A percentile compares a stretch with the other conserved stretches of the same genome.
These are phyloP conservation scores for Drosophila pseudoananassae DNA, from an alignment of 1,140 invertebrate species.

Conservation along the genomic window DNA sequence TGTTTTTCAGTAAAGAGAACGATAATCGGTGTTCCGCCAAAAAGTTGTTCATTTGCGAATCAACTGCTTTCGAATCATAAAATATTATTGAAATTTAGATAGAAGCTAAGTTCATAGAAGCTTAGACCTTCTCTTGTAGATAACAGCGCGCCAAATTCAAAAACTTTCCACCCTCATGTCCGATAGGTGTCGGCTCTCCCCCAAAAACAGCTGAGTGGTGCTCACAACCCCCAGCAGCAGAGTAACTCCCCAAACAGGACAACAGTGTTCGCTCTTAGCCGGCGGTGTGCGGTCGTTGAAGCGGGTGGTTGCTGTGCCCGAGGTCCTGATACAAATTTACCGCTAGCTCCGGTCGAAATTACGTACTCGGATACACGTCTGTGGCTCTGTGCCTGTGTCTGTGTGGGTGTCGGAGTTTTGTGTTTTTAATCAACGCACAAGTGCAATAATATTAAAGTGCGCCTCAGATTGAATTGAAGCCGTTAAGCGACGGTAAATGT, in stretches of 20 bases:
- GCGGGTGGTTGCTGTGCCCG: slow-evolving; percentile 6
- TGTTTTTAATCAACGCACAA: slow-evolving; percentile 41
- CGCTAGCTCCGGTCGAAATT: slow-evolving; percentile 30
- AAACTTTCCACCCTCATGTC: slow-evolving; percentile 8
- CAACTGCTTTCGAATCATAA: background rate
- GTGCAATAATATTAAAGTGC: slow-evolving; percentile 66
- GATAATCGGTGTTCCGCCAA: slow-evolving; percentile 6
- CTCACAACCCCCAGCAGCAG: slow-evolving; percentile 9
- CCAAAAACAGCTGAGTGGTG: slow-evolving; percentile 33
- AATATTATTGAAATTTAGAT: too few species aligned
- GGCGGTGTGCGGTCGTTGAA: slow-evolving; percentile 38
- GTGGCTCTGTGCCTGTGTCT: background rate
- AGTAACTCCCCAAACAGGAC: slow-evolving; percentile 38
- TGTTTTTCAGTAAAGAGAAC: background rate
- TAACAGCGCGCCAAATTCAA: slow-evolving; percentile 14
- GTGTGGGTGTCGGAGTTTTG: slow-evolving; percentile 11
- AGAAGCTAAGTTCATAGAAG: too few species aligned
- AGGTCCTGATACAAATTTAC: slow-evolving; percentile 2
- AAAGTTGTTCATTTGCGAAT: slow-evolving; percentile 11
- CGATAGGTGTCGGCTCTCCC: background rate
- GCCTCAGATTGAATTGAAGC: slow-evolving; percentile 42
- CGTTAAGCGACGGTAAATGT: slow-evolving; percentile 20
- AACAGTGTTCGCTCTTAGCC: slow-evolving; percentile 25
- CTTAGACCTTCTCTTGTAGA: background rate
- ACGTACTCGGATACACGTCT: slow-evolving; percentile 33